Evolutionary conservation across 2,797 vertebrate genomes (phyloP).

Genomic region (Tokudaia muenninki): DNA sequence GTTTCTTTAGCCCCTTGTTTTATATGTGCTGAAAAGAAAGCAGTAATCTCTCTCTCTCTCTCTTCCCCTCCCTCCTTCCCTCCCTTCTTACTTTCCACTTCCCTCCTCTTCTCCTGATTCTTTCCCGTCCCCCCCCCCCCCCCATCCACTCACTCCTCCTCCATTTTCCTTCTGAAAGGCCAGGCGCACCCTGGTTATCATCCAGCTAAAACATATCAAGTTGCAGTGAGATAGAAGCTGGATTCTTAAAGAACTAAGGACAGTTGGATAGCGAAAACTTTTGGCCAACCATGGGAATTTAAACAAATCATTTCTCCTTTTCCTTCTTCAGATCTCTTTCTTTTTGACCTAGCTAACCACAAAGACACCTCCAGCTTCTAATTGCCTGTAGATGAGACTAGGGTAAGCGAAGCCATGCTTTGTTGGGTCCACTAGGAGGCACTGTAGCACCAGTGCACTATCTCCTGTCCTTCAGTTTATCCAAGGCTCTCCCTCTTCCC

Average conservation of each 20-base stretch:
- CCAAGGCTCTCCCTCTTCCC: background rate
- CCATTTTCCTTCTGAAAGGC: background rate
- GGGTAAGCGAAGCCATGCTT: background rate
- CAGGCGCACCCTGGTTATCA: background rate
- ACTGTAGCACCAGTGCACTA: slow-evolving; percentile 73
- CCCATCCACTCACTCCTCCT: background rate
- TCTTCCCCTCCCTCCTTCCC: background rate
- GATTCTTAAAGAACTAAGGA: background rate
- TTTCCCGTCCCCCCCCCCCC: background rate
- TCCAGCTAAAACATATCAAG: background rate
- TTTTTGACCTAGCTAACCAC: background rate
- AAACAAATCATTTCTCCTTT: slow-evolving; percentile 2
- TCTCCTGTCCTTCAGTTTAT: slow-evolving; percentile 39
- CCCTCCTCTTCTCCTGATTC: background rate
- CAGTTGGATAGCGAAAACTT: background rate
- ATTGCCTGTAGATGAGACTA: background rate
- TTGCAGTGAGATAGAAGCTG: background rate
- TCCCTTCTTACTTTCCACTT: background rate
- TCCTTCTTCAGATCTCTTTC: slow-evolving; percentile 27
- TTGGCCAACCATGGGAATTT: slow-evolving; percentile 20
- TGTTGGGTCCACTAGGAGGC: slow-evolving; percentile 81
- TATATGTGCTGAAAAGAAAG: background rate
- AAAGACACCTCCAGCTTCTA: background rate
- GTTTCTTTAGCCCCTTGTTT: slow-evolving; percentile 27
- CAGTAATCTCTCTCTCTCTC: no score